These are phyloP conservation scores for Ostrea edulis DNA, from an alignment of 1,140 invertebrate genomes.

Conservation along the genomic window DNA sequence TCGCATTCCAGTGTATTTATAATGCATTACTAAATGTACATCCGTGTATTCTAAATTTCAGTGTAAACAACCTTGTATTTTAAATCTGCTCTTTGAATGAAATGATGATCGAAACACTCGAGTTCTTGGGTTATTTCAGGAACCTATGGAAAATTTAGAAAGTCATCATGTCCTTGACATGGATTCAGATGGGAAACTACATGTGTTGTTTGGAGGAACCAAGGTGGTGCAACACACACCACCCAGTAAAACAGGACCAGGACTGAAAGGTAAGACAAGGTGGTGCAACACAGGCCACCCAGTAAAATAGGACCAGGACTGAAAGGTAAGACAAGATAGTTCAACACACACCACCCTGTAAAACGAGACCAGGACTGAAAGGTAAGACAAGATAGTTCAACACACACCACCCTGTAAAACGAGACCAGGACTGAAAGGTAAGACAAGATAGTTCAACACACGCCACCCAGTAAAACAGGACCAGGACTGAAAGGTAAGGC, in stretches of 20 bases:
- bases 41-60: no score
- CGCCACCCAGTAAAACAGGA: no score
- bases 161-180: constrained; percentile 86
- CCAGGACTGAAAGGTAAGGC: no score
- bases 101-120: background rate
- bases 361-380: background rate
- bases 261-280: constrained; percentile 53
- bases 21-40: no score
- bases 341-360: background rate
- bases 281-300: background rate
- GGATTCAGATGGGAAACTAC: constrained; percentile 94
- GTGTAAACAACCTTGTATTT: no score
- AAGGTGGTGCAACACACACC: constrained; percentile 83
- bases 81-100: no score
- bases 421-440: no score
- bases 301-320: background rate
- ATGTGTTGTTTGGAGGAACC: constrained; percentile 97
- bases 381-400: no score
- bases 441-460: no score
- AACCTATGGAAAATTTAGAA: constrained; percentile 91
- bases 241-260: constrained; percentile 75
- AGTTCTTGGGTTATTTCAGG: constrained; percentile 78
- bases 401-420: no score
- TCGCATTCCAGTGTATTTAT: no score
- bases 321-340: background rate